Evolutionary conservation across 2,888 invertebrate genomes (phyloP), one percentile per base, ranked within the genome.

Genomic region (Conus canariensis): DNA sequence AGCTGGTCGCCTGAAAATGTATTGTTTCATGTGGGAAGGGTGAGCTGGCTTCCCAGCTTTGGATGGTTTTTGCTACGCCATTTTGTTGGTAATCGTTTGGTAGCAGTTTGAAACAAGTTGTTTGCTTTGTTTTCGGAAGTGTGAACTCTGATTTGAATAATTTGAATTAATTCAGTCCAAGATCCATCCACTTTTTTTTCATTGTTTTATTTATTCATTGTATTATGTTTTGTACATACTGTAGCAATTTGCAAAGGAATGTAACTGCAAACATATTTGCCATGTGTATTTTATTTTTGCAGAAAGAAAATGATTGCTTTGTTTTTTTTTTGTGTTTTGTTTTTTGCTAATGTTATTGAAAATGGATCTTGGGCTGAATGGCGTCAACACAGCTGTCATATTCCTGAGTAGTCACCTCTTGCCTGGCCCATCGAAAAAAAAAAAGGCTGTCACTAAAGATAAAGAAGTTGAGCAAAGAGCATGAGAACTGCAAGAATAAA

Each of bases 151-250:
- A n/a, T 74, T 74, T 74, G 16, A 64, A 64, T 1, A 64, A 14
- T 64, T 64, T 64, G 64, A 64, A 64, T 56, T 58, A 12, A 83
- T 56, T 83, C 82, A 83, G 82, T 83, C 82, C 82, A 83, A 83
- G 22, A 83, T 83, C 82, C 82, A 56, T 45, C 56, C 7, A 5
- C 5, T 82, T 45, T 56, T 56, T 82, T 83, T 80, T 9, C 14
- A 10, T 74, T 10, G 6, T 83, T 56, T 56, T 58, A 7, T 58
- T 56, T 83, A 58, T 58, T 9, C 10, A 9, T 83, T 22, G 58
- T 22, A 83, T 58, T 83, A 22, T 58, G 82, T 83, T 58, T 83
- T 83, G 82, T 83, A 83, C 58, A 83, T 83, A 83, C 25, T 83
- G 82, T 83, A 83, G 56, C 82, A 58, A 56, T 7, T 9, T 56